Percentiles rank a stretch among this genome's conserved stretches.
These are phyloP conservation scores for Ctenosaura bakeri DNA, from an alignment of 2,797 vertebrate species.

Conservation along the genomic window DNA sequence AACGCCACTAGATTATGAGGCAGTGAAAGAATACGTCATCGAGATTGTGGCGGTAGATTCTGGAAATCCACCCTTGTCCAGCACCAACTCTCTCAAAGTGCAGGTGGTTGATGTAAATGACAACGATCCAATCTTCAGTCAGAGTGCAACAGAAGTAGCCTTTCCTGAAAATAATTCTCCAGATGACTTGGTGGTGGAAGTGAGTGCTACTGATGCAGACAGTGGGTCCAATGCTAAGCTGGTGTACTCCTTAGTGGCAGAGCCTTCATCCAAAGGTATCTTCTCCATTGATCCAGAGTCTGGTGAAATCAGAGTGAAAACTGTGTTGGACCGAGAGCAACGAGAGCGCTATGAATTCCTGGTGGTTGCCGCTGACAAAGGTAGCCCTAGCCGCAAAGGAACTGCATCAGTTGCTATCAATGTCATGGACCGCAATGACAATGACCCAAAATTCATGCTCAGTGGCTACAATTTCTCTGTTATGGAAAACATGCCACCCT, in stretches of 20 bases:
- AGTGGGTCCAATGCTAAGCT: slow-evolving; percentile 93
- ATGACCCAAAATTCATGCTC: slow-evolving; percentile 97
- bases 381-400: slow-evolving; percentile 92
- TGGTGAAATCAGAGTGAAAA: slow-evolving; percentile 91
- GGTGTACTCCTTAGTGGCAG: slow-evolving; percentile 88
- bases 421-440: slow-evolving; percentile 96
- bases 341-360: slow-evolving; percentile 90
- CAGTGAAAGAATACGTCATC: slow-evolving; percentile 92
- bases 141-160: slow-evolving; percentile 87
- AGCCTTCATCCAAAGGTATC: slow-evolving; percentile 84
- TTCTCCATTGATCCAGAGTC: slow-evolving; percentile 90
- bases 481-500: slow-evolving; percentile 93
- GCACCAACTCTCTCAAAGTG: slow-evolving; percentile 95
- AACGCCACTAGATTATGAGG: slow-evolving; percentile 92
- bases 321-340: slow-evolving; percentile 91
- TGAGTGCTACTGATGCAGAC: slow-evolving; percentile 91
- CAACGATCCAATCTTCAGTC: slow-evolving; percentile 91
- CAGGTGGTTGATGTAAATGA: slow-evolving; percentile 96
- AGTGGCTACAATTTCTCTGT: slow-evolving; percentile 97
- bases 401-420: slow-evolving; percentile 92
- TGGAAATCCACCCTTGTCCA: slow-evolving; percentile 95
- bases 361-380: slow-evolving; percentile 93
- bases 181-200: slow-evolving; percentile 87
- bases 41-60: slow-evolving; percentile 97
- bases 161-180: slow-evolving; percentile 93